Base-by-base conservation (phyloP, 2,888 invertebrate genomes). In the Seira musarum region DNA sequence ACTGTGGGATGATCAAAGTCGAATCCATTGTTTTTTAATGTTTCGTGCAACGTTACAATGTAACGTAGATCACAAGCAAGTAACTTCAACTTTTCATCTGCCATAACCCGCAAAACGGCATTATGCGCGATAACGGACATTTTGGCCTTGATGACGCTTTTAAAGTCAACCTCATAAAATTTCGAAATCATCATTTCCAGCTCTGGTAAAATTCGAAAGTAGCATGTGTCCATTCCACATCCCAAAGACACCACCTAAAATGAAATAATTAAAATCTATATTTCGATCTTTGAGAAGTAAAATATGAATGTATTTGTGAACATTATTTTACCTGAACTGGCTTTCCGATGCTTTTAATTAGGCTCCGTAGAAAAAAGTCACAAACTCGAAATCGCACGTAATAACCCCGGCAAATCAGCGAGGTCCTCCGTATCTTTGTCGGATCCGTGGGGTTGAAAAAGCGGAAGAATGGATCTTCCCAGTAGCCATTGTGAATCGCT, bases 321-420 rank as follows among this genome's bases (percentile, higher is more conserved):
- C 60, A 40, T 19, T 46, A 40, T 68, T 57, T 68, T 49, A 85
- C 85, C 72, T 86, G 85, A 19, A 86, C 71, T 1, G 86, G 84
- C 10, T 49, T 64, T 8, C 76, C 71, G 15, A 79, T 67, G 15
- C 60, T 24, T 10, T 76, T 74, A 1, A 86, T 66, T 21, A 86
- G 49, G 60, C 75, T 84, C 66, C 84, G 25, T 2, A 86, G 53
- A 72, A 85, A 85, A 65, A 81, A 85, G 70, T 86, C 85, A 67
- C 86, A 86, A 8, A 86, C 84, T 24, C 83, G 68, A 70, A 83
- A 84, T 13, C 86, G 73, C 13, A 86, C 84, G 77, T 82, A 84
- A 25, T 86, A 86, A 0, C 86, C 86, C 21, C 84, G 53, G 68
- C 86, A 86, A 24, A 86, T 86, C 8, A 86, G 72, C n/a, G 86